Evolutionary conservation across 2,888 invertebrate species (phyloP).

Genomic region (Mesochorus sp.): DNA sequence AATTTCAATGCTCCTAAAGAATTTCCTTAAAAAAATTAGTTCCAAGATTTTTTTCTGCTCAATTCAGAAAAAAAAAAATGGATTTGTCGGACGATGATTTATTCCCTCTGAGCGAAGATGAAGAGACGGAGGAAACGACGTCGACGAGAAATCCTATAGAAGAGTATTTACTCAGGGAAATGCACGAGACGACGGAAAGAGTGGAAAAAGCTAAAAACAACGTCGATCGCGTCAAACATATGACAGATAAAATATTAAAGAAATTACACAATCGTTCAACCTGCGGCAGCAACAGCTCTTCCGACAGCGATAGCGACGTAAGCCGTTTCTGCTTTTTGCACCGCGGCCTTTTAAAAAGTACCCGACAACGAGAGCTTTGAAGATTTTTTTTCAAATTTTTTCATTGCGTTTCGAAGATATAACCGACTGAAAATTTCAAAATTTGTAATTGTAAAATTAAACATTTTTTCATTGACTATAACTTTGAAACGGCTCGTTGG

Average conservation of each 20-base stretch:
- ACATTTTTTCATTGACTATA: too few species aligned
- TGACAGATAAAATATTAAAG: slow-evolving; percentile 64
- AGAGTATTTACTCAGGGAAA: slow-evolving; percentile 72
- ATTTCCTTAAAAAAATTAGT: too few species aligned
- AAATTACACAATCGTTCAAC: slow-evolving; percentile 66
- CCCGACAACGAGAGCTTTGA: too few species aligned
- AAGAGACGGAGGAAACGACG: slow-evolving; percentile 36
- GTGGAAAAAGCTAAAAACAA: slow-evolving; percentile 67
- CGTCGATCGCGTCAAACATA: slow-evolving; percentile 63
- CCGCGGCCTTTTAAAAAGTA: too few species aligned
- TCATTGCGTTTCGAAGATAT: background rate
- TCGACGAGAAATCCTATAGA: slow-evolving; percentile 71
- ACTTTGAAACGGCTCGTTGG: too few species aligned
- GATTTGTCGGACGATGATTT: slow-evolving; percentile 69
- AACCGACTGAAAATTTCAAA: too few species aligned
- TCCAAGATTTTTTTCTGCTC: too few species aligned
- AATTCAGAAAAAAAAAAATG: too few species aligned
- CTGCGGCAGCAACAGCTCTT: slow-evolving; percentile 66
- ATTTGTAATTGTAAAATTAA: too few species aligned
- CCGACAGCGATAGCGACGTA: slow-evolving; percentile 74
- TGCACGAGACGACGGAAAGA: slow-evolving; percentile 65
- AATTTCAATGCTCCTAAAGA: too few species aligned
- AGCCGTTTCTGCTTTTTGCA: slow-evolving; percentile 53
- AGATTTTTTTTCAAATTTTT: too few species aligned
- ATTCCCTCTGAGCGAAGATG: slow-evolving; percentile 66